phyloP scores from a whole-genome alignment of 2,797 vertebrate genomes.

The Neopelma chrysocephalum region DNA sequence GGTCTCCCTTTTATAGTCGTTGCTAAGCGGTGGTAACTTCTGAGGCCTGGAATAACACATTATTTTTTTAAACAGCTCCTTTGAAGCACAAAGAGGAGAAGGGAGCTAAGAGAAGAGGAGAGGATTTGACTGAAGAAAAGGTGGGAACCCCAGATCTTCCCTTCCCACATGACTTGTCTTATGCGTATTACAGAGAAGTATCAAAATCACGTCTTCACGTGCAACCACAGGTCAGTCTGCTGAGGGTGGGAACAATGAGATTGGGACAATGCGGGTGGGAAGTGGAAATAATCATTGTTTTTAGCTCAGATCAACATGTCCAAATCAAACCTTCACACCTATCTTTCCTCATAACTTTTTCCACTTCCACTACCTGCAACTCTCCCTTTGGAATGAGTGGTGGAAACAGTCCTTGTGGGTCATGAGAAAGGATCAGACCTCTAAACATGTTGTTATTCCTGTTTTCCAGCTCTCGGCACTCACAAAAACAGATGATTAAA shows the following conservation, averaged over 20 bases:
- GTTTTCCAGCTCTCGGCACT: slow-evolving; percentile 36
- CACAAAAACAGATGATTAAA: slow-evolving; percentile 49
- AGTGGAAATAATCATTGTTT: slow-evolving; percentile 51
- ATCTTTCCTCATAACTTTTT: slow-evolving; percentile 64
- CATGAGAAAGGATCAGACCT: slow-evolving; percentile 62
- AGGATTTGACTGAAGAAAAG: neutral
- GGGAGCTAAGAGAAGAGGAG: neutral
- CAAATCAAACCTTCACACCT: slow-evolving; percentile 56
- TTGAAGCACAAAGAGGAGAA: neutral
- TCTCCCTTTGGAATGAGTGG: slow-evolving; percentile 44
- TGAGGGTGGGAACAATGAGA: neutral
- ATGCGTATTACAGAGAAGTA: neutral
- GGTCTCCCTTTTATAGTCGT: neutral
- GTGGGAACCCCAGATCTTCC: neutral
- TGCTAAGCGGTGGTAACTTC: neutral
- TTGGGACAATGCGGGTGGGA: neutral
- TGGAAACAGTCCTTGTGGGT: slow-evolving; percentile 68
- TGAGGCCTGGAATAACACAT: neutral
- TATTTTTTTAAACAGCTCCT: neutral
- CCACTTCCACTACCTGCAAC: slow-evolving; percentile 54
- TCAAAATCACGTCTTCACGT: neutral
- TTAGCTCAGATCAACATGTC: neutral
- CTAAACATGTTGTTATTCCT: slow-evolving; percentile 62
- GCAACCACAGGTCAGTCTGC: neutral
- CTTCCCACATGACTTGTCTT: neutral